phyloP scores from a whole-genome alignment of 2,888 invertebrate genomes.

The Phyllotreta striolata region DNA sequence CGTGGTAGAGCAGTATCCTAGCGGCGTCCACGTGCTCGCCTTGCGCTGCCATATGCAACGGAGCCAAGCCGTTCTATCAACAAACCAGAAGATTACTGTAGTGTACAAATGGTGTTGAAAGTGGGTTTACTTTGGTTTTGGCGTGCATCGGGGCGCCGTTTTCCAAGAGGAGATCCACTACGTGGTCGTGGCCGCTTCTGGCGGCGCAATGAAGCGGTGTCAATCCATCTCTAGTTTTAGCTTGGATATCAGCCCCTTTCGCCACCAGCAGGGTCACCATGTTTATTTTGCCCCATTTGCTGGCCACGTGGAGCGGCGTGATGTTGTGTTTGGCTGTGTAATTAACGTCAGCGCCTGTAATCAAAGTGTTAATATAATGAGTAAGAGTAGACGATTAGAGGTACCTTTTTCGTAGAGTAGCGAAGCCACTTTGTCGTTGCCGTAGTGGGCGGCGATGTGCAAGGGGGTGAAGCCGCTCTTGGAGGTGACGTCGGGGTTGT shows the following conservation, averaged over 20 bases:
- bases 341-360: conserved; percentile 86
- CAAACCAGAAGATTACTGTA: too few relatives aligned
- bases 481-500: conserved; percentile 95
- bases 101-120: neutral
- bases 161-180: conserved; percentile 87
- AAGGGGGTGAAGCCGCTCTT: conserved; percentile 98
- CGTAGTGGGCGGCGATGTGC: conserved; percentile 98
- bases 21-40: conserved; percentile 99
- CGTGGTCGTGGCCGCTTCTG: conserved; percentile 93
- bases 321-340: conserved; percentile 97
- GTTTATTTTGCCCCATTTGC: conserved; percentile 97
- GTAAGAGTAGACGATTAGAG: neutral
- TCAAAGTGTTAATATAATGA: neutral
- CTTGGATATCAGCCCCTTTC: conserved; percentile 90
- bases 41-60: conserved; percentile 98
- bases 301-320: conserved; percentile 97
- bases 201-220: conserved; percentile 98
- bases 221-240: conserved; percentile 92
- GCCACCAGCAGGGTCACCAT: conserved; percentile 90
- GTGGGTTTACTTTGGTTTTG: conserved; percentile 82
- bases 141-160: conserved; percentile 92
- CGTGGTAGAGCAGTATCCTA: conserved; percentile 87
- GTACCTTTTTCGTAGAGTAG: conserved; percentile 77
- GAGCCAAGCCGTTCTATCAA: conserved; percentile 86
- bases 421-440: conserved; percentile 77